phyloP scores from a whole-genome alignment of 2,797 vertebrate genomes.

The Rhinatrema bivittatum region DNA sequence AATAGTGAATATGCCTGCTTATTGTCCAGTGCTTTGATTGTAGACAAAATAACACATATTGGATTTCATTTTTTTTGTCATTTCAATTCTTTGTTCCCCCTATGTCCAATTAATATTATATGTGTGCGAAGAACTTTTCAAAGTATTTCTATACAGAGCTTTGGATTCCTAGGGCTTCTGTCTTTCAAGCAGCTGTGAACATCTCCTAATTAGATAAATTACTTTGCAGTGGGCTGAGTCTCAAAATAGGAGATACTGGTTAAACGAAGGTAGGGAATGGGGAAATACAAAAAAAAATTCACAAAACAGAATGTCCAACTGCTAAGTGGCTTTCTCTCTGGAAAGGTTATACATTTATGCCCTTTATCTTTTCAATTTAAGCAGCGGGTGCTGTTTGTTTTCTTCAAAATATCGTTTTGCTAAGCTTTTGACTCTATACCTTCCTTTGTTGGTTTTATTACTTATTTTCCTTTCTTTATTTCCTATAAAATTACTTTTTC shows the following conservation, averaged over 20 bases:
- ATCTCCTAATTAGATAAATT: constrained; percentile 65
- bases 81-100: constrained; percentile 22
- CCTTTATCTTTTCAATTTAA: constrained; percentile 69
- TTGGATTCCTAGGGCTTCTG: constrained; percentile 44
- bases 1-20: constrained; percentile 33
- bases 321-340: constrained; percentile 56
- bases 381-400: no score
- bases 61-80: constrained; percentile 42
- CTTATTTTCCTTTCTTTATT: no score
- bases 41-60: constrained; percentile 44
- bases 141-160: constrained; percentile 31
- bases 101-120: constrained; percentile 50
- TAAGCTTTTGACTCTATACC: no score
- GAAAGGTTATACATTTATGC: constrained; percentile 58
- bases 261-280: constrained; percentile 48
- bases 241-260: constrained; percentile 57
- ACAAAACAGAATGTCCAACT: constrained; percentile 48
- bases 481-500: no score
- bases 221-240: constrained; percentile 48
- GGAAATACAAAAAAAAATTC: constrained; percentile 44
- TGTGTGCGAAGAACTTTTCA: constrained; percentile 49
- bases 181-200: constrained; percentile 48
- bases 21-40: constrained; percentile 37
- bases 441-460: no score
- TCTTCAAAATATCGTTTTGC: no score